Evolutionary conservation across 2,113 vertebrate species (phyloP).

Genomic region (Hemiscyllium ocellatum): DNA sequence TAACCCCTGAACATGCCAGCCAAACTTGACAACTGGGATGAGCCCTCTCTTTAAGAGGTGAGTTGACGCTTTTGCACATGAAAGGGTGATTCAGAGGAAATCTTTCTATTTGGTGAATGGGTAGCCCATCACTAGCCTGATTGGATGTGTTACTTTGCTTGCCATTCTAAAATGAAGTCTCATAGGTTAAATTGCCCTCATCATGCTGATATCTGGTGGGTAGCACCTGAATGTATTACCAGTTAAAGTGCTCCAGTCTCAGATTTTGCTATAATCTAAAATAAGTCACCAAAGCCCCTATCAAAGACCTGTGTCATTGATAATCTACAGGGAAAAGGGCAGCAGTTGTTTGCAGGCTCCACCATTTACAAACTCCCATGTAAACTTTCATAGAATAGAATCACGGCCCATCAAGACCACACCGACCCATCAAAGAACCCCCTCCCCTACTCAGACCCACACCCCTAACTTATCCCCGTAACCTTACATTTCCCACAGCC

Average conservation of each 20-base stretch:
- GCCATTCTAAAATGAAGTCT: background rate
- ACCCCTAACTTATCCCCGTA: too few species aligned
- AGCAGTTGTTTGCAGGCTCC: background rate
- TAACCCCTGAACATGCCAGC: background rate
- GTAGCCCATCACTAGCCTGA: background rate
- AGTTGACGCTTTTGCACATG: background rate
- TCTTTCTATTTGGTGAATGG: background rate
- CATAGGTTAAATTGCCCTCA: background rate
- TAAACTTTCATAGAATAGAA: background rate
- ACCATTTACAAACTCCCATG: background rate
- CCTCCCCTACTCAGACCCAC: too few species aligned
- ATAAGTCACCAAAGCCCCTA: background rate
- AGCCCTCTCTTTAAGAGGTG: background rate
- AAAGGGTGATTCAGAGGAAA: background rate
- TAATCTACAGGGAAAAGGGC: background rate
- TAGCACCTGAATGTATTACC: background rate
- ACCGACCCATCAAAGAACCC: too few species aligned
- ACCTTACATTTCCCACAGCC: too few species aligned
- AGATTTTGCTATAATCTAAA: background rate
- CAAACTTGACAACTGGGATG: background rate
- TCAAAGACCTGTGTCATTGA: background rate
- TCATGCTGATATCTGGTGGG: background rate
- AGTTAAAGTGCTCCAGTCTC: background rate
- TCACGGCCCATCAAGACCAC: too few species aligned
- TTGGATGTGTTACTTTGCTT: background rate